Conservation (phyloP, 2,113 vertebrate species). For the Catharus bicknelli region DNA sequence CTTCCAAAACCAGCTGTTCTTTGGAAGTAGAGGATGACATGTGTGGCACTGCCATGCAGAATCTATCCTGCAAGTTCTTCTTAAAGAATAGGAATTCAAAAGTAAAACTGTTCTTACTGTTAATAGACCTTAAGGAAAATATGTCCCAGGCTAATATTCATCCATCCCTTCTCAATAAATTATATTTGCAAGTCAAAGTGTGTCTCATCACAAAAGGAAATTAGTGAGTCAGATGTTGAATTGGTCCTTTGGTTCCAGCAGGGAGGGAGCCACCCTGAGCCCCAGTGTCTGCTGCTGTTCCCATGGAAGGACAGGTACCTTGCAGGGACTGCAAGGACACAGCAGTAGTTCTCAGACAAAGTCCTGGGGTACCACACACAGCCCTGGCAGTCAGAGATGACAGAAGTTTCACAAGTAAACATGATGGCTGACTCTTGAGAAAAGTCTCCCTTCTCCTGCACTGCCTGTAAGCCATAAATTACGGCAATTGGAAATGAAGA, state of each 20-base stretch:
- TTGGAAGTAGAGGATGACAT: background rate
- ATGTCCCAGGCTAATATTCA: background rate
- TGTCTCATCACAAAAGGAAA: background rate
- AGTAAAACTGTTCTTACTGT: background rate
- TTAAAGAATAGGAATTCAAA: background rate
- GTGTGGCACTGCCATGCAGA: background rate
- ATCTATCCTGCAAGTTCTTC: background rate
- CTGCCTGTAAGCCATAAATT: background rate
- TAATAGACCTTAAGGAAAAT: background rate
- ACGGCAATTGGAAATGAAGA: background rate
- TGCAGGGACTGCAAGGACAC: background rate
- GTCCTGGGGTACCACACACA: background rate
- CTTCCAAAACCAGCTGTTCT: background rate
- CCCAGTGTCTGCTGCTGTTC: background rate
- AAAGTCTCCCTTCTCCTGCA: background rate
- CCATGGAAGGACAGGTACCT: background rate
- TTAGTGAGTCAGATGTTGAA: background rate
- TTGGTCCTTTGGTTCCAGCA: background rate
- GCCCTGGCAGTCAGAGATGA: background rate
- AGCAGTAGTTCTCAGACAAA: background rate
- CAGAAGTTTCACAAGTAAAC: background rate
- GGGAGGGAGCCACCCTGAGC: background rate
- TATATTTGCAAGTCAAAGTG: background rate
- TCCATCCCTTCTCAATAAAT: background rate
- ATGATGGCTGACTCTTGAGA: background rate